These are phyloP conservation scores for Dissostichus mawsoni DNA, from an alignment of 2,113 vertebrate genomes.

Conservation along the genomic window DNA sequence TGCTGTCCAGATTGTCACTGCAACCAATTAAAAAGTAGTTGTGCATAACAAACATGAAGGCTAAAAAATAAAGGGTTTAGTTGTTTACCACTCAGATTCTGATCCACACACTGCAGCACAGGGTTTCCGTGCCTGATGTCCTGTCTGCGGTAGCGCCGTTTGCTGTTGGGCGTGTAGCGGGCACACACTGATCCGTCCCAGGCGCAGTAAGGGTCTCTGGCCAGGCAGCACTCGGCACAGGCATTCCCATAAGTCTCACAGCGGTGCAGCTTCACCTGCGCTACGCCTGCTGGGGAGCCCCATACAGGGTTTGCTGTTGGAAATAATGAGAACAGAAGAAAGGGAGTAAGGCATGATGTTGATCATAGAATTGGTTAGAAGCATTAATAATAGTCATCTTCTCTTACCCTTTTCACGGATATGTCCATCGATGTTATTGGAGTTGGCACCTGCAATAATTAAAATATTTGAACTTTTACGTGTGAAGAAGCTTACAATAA, in stretches of 20 bases:
- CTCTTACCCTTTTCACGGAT: slow-evolving; percentile 93
- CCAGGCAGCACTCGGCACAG: slow-evolving; percentile 95
- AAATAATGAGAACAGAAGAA: slow-evolving; percentile 1
- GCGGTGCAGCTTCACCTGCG: slow-evolving; percentile 89
- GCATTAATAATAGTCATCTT: not conserved
- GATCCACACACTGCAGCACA: slow-evolving; percentile 89
- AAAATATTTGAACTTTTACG: not conserved
- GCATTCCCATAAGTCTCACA: slow-evolving; percentile 92
- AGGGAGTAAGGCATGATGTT: not conserved
- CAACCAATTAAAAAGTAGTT: not conserved
- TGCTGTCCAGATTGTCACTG: not conserved
- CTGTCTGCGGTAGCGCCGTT: slow-evolving; percentile 91
- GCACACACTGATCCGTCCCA: slow-evolving; percentile 92
- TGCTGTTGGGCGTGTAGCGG: slow-evolving; percentile 78
- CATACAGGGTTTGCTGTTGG: slow-evolving; percentile 89
- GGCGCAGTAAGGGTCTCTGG: slow-evolving; percentile 94
- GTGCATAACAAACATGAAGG: not conserved
- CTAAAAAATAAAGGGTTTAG: not conserved
- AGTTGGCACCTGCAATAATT: slow-evolving; percentile 83
- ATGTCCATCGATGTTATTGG: slow-evolving; percentile 94
- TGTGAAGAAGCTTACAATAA: not conserved
- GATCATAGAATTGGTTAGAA: not conserved
- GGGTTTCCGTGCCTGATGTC: slow-evolving; percentile 88
- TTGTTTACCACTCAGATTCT: slow-evolving; percentile 87
- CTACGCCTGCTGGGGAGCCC: slow-evolving; percentile 88